Percentiles rank a stretch among this genome's conserved stretches.
Evolutionary conservation across 2,888 invertebrate genomes (phyloP).

Genomic region (Cordilura impudica): DNA sequence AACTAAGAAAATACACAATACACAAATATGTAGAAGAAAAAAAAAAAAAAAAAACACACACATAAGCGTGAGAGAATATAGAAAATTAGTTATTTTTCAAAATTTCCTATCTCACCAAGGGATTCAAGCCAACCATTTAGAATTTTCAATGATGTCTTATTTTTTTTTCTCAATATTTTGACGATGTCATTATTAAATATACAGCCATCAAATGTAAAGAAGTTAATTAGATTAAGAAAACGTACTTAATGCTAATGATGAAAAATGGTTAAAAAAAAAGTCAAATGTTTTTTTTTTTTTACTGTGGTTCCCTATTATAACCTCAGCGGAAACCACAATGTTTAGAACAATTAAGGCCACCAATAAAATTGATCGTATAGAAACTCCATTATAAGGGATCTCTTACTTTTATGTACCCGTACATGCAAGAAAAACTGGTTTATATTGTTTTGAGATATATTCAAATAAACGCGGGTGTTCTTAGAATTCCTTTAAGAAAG

Average conservation of each 20-base stretch:
- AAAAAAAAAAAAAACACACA: neutral
- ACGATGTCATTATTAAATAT: constrained; percentile 17
- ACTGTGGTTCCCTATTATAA: neutral
- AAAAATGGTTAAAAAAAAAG: neutral
- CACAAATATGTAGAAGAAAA: neutral
- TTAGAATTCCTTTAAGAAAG: constrained; percentile 3
- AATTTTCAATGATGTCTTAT: neutral
- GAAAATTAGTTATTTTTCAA: neutral
- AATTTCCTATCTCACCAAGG: neutral
- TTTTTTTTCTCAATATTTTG: neutral
- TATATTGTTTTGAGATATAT: constrained; percentile 3
- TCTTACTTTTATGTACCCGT: neutral
- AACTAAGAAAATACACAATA: neutral
- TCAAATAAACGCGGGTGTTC: constrained; percentile 23
- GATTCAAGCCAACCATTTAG: neutral
- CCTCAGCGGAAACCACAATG: constrained; percentile 62
- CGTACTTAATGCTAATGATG: neutral
- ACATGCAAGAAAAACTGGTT: constrained; percentile 10
- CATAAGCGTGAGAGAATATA: constrained; percentile 26
- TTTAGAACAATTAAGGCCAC: constrained; percentile 54
- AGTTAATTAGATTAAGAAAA: neutral
- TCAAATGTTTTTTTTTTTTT: neutral
- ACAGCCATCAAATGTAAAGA: neutral
- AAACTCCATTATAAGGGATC: neutral
- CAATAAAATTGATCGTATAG: constrained; percentile 23